phyloP scores from a whole-genome alignment of 2,797 vertebrate species.

The Artibeus lituratus region DNA sequence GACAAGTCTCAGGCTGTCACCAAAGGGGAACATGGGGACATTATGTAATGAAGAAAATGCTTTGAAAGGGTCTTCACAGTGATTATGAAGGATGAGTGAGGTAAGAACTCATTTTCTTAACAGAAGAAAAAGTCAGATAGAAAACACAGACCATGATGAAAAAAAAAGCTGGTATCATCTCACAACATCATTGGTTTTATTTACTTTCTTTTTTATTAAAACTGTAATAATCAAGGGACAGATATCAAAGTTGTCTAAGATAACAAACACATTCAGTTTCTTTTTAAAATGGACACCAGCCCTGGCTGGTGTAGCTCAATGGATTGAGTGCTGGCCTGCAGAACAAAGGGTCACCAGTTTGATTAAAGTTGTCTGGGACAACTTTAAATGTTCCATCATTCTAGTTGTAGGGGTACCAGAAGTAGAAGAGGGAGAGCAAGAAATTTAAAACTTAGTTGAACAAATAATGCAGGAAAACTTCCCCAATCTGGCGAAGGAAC shows the following conservation, averaged over 20 bases:
- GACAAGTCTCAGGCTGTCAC: conserved; percentile 33
- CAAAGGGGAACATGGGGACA: neutral
- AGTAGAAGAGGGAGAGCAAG: too few relatives aligned
- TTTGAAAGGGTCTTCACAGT: neutral
- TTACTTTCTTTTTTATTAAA: neutral
- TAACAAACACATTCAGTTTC: neutral
- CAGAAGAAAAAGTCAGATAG: neutral
- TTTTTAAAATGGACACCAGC: too few relatives aligned
- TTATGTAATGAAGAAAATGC: neutral
- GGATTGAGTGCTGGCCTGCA: too few relatives aligned
- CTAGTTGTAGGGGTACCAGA: too few relatives aligned
- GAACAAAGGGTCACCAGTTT: too few relatives aligned
- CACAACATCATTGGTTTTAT: neutral
- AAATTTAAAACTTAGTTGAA: too few relatives aligned
- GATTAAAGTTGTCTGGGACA: too few relatives aligned
- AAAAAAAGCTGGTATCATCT: neutral
- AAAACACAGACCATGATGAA: neutral
- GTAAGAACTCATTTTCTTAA: neutral
- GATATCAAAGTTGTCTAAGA: neutral
- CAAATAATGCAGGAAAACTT: too few relatives aligned
- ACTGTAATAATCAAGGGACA: neutral
- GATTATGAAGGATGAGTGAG: neutral
- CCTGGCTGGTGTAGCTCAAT: too few relatives aligned
- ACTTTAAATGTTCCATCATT: too few relatives aligned
- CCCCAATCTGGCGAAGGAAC: too few relatives aligned